Conservation (phyloP, 2,797 vertebrate species). For the Toxotes lorentzi region DNA sequence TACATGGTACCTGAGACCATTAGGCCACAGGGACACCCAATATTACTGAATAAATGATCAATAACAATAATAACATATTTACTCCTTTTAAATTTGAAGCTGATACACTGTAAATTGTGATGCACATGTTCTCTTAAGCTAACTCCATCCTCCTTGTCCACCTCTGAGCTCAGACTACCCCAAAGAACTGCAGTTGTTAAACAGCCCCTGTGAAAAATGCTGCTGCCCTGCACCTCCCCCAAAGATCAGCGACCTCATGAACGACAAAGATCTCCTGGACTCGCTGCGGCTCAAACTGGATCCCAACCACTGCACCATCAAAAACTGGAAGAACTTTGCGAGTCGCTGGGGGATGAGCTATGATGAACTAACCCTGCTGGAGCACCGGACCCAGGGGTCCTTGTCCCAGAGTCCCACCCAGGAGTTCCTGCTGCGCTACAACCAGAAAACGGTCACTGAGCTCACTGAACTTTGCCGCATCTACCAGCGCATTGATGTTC, state of each 20-base stretch:
- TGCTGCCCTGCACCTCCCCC: conserved; percentile 85
- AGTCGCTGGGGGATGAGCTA: conserved; percentile 99
- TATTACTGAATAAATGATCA: no score
- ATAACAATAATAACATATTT: neutral
- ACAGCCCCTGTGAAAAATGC: conserved; percentile 81
- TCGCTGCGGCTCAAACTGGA: conserved; percentile 95
- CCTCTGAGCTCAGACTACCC: conserved; percentile 73
- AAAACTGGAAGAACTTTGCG: conserved; percentile 99
- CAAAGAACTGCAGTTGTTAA: conserved; percentile 78
- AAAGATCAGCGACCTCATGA: conserved; percentile 96
- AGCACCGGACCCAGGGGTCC: conserved; percentile 89
- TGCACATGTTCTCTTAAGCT: neutral
- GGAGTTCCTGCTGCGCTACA: conserved; percentile 95
- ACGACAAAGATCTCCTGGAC: conserved; percentile 96
- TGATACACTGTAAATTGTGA: neutral
- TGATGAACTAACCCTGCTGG: conserved; percentile 95
- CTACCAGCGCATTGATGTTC: conserved; percentile 95
- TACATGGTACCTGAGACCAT: no score
- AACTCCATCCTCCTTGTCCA: conserved; percentile 18
- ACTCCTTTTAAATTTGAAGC: neutral
- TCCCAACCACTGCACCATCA: conserved; percentile 96
- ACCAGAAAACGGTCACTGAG: conserved; percentile 94
- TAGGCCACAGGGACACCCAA: no score
- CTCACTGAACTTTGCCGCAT: conserved; percentile 94
- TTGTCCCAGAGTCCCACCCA: conserved; percentile 93